Conservation (phyloP, 1,140 invertebrate genomes). For the Neodiprion fabricii region DNA sequence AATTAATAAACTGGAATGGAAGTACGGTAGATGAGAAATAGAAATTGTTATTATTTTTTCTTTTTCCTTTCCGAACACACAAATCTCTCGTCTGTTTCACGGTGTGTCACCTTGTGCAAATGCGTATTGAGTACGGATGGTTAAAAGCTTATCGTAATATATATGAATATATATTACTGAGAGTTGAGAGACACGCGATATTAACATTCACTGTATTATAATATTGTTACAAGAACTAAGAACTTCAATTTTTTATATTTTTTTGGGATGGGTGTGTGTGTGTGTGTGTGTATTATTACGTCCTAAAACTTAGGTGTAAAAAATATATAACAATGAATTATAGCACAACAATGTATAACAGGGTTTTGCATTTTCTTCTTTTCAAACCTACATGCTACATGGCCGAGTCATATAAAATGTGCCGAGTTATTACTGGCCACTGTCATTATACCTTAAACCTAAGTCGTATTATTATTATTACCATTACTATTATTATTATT, state of each 20-base stretch:
- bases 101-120: no score
- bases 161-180: neutral
- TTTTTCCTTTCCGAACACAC: no score
- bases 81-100: no score
- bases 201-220: constrained; percentile 3
- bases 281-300: no score
- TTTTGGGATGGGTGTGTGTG: no score
- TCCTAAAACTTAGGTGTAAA: constrained; percentile 39
- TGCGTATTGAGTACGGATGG: neutral
- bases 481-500: no score
- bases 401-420: constrained; percentile 48
- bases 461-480: constrained; percentile 42
- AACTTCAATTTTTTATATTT: neutral
- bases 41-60: no score
- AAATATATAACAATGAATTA: constrained; percentile 43
- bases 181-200: neutral
- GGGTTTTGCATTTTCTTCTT: constrained; percentile 15
- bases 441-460: constrained; percentile 38
- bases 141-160: neutral
- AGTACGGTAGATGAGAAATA: no score
- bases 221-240: neutral
- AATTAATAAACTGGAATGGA: no score
- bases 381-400: constrained; percentile 44
- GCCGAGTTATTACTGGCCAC: constrained; percentile 53
- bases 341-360: constrained; percentile 49